Conservation (phyloP, 2,888 invertebrate species). For the Machimus rusticus region DNA sequence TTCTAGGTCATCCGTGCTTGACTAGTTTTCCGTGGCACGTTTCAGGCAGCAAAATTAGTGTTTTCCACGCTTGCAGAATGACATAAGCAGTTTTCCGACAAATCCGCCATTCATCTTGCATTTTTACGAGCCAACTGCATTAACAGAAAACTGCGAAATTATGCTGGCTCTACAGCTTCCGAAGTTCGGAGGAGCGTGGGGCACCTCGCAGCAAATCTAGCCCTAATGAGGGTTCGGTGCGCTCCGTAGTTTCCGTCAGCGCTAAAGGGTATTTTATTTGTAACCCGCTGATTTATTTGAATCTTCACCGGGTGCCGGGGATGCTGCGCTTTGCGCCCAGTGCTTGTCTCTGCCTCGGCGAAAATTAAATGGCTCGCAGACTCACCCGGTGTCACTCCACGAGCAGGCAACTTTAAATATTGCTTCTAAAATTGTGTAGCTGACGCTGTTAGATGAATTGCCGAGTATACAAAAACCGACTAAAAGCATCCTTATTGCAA, state of each 20-base stretch:
- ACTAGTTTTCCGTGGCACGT: not conserved
- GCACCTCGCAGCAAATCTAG: not conserved
- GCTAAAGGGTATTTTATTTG: not conserved
- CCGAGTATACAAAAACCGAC: not conserved
- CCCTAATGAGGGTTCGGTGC: not conserved
- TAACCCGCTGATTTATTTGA: not conserved
- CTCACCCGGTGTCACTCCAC: slow-evolving; percentile 1
- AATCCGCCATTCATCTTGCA: not conserved
- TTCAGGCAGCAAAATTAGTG: not conserved
- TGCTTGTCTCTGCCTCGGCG: not conserved
- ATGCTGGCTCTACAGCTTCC: not conserved
- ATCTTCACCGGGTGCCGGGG: not conserved
- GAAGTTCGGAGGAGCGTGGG: not conserved
- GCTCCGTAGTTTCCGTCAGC: not conserved
- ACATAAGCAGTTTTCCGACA: not conserved
- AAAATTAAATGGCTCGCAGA: slow-evolving; percentile 20
- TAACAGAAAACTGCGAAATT: not conserved
- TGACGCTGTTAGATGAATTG: slow-evolving; percentile 22
- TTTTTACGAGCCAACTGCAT: not conserved
- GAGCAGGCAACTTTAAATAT: slow-evolving; percentile 19
- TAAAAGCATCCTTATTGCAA: slow-evolving; percentile 24
- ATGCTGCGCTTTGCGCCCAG: not conserved
- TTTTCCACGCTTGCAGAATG: not conserved
- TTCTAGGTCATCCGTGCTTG: not conserved
- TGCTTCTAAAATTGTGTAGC: slow-evolving; percentile 15